A percentile compares a stretch with the other conserved stretches of the same genome.
phyloP scores from a whole-genome alignment of 2,888 invertebrate species.

The Volucella zonaria region DNA sequence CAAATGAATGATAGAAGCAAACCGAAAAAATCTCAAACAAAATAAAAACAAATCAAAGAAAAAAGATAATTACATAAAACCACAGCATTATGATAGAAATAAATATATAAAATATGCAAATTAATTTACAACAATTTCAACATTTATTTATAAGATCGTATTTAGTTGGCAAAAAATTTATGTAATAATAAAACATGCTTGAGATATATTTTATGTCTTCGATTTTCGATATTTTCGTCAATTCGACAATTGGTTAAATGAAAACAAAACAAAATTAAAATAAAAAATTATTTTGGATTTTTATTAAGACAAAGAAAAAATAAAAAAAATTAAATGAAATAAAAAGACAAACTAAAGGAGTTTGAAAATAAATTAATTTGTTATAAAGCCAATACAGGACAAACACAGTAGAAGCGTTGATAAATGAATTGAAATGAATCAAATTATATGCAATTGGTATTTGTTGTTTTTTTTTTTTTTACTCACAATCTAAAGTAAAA shows the following conservation, averaged over 20 bases:
- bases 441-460: not conserved
- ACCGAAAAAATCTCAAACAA: constrained; percentile 25
- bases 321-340: not conserved
- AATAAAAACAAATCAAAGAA: constrained; percentile 16
- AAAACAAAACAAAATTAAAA: not conserved
- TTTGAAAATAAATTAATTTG: constrained; percentile 29
- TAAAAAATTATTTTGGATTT: constrained; percentile 53
- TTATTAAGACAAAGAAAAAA: constrained; percentile 13
- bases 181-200: constrained; percentile 70
- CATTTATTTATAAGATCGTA: constrained; percentile 71
- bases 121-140: constrained; percentile 73
- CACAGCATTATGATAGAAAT: constrained; percentile 65
- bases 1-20: constrained; percentile 55
- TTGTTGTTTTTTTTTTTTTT: constrained; percentile 23
- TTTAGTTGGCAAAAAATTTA: constrained; percentile 66
- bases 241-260: constrained; percentile 45
- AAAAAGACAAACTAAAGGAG: constrained; percentile 10
- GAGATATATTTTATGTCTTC: constrained; percentile 58
- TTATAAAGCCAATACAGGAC: constrained; percentile 71
- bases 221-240: constrained; percentile 12
- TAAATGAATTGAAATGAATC: constrained; percentile 36
- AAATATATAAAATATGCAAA: constrained; percentile 67
- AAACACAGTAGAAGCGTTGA: constrained; percentile 59
- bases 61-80: constrained; percentile 56
- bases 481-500: constrained; percentile 23